These are phyloP conservation scores for Theodoxus fluviatilis DNA, from an alignment of 2,888 invertebrate genomes.

Conservation along the genomic window DNA sequence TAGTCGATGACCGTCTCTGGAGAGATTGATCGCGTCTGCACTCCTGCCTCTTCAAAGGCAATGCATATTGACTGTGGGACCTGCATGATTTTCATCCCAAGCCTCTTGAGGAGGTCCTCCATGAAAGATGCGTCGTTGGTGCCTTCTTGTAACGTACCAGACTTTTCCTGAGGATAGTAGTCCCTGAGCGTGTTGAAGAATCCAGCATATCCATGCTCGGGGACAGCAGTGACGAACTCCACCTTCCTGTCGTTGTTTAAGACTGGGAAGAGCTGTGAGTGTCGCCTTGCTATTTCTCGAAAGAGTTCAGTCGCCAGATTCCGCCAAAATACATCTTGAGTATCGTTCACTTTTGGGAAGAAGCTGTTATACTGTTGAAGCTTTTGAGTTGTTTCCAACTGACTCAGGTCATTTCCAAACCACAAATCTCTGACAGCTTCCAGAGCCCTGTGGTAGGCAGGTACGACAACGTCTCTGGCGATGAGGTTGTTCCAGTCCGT, in stretches of 20 bases:
- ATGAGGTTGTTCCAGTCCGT: constrained; percentile 19
- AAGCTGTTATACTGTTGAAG: background rate
- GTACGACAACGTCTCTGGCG: constrained; percentile 9
- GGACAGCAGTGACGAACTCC: constrained; percentile 11
- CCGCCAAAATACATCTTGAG: background rate
- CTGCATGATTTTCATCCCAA: too few species aligned
- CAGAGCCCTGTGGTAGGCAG: constrained; percentile 19
- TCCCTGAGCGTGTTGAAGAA: constrained; percentile 1
- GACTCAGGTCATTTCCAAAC: background rate
- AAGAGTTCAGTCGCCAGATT: constrained; percentile 14
- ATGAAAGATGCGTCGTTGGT: too few species aligned
- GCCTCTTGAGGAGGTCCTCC: too few species aligned
- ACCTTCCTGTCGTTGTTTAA: background rate
- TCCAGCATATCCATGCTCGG: background rate
- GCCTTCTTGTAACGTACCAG: background rate
- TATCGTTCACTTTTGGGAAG: background rate
- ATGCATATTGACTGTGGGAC: too few species aligned
- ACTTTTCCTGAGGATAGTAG: background rate
- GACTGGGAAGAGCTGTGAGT: constrained; percentile 24
- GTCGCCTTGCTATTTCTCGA: background rate
- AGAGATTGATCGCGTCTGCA: too few species aligned
- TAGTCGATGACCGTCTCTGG: too few species aligned
- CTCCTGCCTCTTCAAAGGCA: too few species aligned
- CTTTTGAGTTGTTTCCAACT: background rate
- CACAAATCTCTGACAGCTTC: background rate